These are phyloP conservation scores for Albula goreensis DNA, from an alignment of 2,113 vertebrate species.

Conservation along the genomic window DNA sequence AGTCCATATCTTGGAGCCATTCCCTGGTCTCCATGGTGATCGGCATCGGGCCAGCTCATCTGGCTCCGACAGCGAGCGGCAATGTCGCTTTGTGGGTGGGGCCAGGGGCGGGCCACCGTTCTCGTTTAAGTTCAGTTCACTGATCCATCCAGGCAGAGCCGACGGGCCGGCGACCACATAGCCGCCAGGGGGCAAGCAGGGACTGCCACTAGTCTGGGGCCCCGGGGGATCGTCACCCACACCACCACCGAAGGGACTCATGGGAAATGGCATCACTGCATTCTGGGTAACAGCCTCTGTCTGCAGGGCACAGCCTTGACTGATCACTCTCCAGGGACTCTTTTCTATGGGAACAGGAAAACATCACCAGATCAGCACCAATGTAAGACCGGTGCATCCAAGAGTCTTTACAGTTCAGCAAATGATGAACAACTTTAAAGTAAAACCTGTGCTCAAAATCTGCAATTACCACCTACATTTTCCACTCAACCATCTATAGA, in stretches of 20 bases:
- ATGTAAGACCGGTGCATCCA: no score
- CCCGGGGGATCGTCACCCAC: constrained; percentile 33
- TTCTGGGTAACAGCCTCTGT: constrained; percentile 46
- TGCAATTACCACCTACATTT: no score
- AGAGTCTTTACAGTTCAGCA: no score
- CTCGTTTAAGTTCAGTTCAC: constrained; percentile 60
- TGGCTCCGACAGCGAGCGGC: constrained; percentile 72
- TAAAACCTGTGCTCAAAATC: no score
- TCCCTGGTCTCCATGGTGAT: constrained; percentile 69
- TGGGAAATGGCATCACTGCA: constrained; percentile 48
- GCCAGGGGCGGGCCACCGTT: constrained; percentile 61
- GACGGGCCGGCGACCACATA: neutral
- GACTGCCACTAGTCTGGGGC: neutral
- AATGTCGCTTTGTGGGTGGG: constrained; percentile 72
- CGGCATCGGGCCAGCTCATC: constrained; percentile 70
- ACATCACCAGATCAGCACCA: neutral
- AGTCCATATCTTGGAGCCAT: constrained; percentile 74
- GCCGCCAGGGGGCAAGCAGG: neutral
- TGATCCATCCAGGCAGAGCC: constrained; percentile 58
- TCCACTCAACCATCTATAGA: no score
- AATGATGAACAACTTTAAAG: no score
- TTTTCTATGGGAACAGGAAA: constrained; percentile 51
- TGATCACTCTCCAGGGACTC: constrained; percentile 63
- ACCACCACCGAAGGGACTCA: constrained; percentile 47
- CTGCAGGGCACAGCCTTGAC: constrained; percentile 53